A percentile compares a stretch with the other conserved stretches of the same genome.
phyloP scores from a whole-genome alignment of 2,888 invertebrate species.

The Philereme vetulata region DNA sequence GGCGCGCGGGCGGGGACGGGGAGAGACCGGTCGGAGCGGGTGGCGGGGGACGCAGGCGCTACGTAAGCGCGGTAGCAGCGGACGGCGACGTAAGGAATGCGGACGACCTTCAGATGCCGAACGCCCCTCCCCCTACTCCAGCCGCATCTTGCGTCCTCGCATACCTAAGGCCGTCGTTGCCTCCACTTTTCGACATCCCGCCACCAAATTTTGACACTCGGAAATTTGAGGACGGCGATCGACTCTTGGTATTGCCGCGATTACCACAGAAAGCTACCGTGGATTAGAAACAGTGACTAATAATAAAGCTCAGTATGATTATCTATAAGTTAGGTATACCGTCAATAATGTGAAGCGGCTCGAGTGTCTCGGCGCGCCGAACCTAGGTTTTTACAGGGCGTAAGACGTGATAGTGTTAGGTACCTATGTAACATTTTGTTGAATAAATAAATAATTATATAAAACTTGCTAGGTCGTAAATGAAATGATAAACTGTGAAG shows the following conservation, averaged over 20 bases:
- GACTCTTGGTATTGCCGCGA: constrained; percentile 10
- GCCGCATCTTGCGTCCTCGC: constrained; percentile 83
- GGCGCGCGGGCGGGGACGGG: constrained; percentile 55
- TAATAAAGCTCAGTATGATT: too few relatives aligned
- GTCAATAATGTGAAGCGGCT: too few relatives aligned
- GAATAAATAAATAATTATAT: too few relatives aligned
- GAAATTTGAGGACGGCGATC: constrained; percentile 54
- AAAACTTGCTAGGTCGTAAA: too few relatives aligned
- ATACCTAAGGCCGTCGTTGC: constrained; percentile 78
- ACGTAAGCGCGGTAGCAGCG: constrained; percentile 84
- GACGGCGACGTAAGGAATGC: constrained; percentile 83
- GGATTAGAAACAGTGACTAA: not conserved
- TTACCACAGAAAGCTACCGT: constrained; percentile 3
- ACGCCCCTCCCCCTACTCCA: constrained; percentile 78
- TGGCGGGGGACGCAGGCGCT: constrained; percentile 66
- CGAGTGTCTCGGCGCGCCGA: too few relatives aligned
- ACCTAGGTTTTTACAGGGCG: too few relatives aligned
- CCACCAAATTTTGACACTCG: constrained; percentile 76
- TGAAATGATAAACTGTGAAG: too few relatives aligned
- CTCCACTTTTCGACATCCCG: constrained; percentile 79
- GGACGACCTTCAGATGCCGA: constrained; percentile 84
- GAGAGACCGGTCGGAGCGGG: constrained; percentile 66
- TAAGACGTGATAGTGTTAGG: too few relatives aligned
- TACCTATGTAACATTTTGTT: too few relatives aligned
- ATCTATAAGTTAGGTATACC: too few relatives aligned